phyloP scores from a whole-genome alignment of 2,888 invertebrate genomes.

The Drosophila trichaetosa region DNA sequence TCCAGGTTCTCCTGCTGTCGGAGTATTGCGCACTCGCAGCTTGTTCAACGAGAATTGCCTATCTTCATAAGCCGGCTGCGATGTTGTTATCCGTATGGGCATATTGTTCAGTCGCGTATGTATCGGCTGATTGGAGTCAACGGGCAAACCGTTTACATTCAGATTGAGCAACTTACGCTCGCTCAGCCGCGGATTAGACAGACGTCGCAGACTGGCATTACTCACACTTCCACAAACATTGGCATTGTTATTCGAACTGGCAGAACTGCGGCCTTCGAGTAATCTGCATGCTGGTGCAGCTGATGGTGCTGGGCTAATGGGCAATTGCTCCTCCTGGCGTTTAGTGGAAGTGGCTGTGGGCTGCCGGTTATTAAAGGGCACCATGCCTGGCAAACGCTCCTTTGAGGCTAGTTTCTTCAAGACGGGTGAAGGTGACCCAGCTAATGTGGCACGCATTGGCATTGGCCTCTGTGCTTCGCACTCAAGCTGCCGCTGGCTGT shows the following conservation, averaged over 20 bases:
- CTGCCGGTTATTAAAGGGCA: conserved; percentile 34
- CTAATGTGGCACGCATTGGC: neutral
- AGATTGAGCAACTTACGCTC: conserved; percentile 57
- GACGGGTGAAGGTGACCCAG: neutral
- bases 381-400: conserved; percentile 70
- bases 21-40: conserved; percentile 35
- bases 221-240: neutral
- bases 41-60: conserved; percentile 45
- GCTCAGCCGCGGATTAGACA: conserved; percentile 9
- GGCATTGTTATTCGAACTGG: conserved; percentile 44
- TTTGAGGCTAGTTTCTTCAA: conserved; percentile 30
- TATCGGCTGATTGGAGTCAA: conserved; percentile 38
- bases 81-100: conserved; percentile 65
- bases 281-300: neutral
- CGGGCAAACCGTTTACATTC: conserved; percentile 33
- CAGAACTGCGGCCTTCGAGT: conserved; percentile 41
- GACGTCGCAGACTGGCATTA: conserved; percentile 11
- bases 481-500: conserved; percentile 25
- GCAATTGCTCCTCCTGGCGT: neutral
- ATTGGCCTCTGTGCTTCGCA: conserved; percentile 14
- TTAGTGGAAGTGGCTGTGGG: neutral
- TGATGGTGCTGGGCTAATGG: neutral
- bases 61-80: conserved; percentile 35
- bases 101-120: conserved; percentile 59
- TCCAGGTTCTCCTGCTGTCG: neutral